Evolutionary conservation across 2,797 vertebrate species (phyloP).

Genomic region (Morelia viridis): DNA sequence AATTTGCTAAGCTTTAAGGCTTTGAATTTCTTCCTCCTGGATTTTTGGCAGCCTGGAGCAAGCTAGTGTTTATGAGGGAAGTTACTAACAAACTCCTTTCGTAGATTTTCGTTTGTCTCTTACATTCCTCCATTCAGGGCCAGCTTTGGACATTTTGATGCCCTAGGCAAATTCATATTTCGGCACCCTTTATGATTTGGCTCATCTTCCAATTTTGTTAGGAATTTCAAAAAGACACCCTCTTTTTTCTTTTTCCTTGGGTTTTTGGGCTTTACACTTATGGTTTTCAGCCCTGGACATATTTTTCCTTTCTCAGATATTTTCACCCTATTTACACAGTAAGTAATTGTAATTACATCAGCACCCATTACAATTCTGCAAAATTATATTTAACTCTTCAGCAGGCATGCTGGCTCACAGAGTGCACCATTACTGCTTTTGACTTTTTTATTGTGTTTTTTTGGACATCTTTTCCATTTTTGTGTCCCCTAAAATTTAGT

Average conservation of each 20-base stretch:
- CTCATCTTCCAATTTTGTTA: background rate
- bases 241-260: background rate
- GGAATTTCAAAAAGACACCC: background rate
- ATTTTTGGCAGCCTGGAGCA: background rate
- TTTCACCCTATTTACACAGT: background rate
- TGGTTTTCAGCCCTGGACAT: background rate
- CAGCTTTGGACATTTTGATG: background rate
- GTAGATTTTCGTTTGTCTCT: background rate
- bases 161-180: background rate
- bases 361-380: background rate
- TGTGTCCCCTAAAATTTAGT: no score
- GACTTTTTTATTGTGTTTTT: no score
- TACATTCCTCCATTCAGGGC: background rate
- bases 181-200: background rate
- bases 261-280: background rate
- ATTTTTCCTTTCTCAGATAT: background rate
- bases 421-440: no score
- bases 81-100: background rate
- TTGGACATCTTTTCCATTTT: no score
- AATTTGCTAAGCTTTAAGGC: background rate
- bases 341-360: background rate
- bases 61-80: background rate
- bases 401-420: no score
- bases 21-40: background rate
- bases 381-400: no score